Evolutionary conservation across 2,888 invertebrate genomes (phyloP), one percentile per base, ranked within the genome.

Genomic region (Hanleya hanleyi): DNA sequence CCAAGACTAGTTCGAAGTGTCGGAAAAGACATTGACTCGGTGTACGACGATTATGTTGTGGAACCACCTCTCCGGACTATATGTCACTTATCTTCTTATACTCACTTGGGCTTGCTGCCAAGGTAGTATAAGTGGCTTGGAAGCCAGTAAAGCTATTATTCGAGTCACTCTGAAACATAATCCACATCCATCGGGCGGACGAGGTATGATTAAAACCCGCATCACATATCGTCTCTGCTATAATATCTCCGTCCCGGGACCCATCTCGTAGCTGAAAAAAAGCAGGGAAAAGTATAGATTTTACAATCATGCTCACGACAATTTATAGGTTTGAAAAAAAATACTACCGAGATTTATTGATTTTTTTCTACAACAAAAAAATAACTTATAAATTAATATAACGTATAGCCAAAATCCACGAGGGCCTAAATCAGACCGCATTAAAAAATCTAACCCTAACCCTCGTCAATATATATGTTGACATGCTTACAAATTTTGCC

Each of bases 151-250:
- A 77, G 5, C 69, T 70, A 5, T 50, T 77, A 35, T 75, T 41
- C 12, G 80, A 78, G 61, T 85, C 83, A 69, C 81, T 82, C 47
- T 71, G 76, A 67, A 86, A 85, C 67, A 81, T 73, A 18, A 86
- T 70, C 77, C 79, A 81, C 78, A 86, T 69, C 83, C 84, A 85
- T n/a, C 81, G 72, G 0, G 80, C 77, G 0, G 76, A 72, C 7
- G 86, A 84, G 5, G 69, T 77, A 2, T 83, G 73, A 29, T 22
- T 22, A 32, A 57, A 57, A 26, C 32, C 57, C 7, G 32, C 29
- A 26, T 57, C 57, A 26, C 57, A 57, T 15, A 29, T 29, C n/a
- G n/a, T n/a, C 57, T 57, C 57, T 22, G 22, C 57, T 32, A 57
- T 22, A 2, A 57, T 29, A 1, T 15, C 29, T 26, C 29, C 57